Percentiles rank a stretch among this genome's conserved stretches.
Evolutionary conservation across 1,140 invertebrate genomes (phyloP).

Genomic region (Saccostrea glomerata): DNA sequence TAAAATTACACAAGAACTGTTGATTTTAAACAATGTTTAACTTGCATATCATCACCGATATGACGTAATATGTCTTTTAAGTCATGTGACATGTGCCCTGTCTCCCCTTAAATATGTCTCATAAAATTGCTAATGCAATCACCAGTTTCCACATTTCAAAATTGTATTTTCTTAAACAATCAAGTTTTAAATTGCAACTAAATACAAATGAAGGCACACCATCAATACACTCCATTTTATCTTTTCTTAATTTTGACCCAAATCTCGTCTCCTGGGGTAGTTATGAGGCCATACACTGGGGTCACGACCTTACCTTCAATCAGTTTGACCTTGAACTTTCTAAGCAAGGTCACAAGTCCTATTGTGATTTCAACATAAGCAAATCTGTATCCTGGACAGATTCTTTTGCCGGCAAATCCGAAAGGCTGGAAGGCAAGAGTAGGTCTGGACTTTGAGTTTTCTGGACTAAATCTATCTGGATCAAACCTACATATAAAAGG

Average conservation of each 20-base stretch:
- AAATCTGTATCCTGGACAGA: constrained; percentile 72
- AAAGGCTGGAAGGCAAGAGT: constrained; percentile 71
- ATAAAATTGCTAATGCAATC: no score
- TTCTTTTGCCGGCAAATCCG: constrained; percentile 76
- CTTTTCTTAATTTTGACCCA: constrained; percentile 70
- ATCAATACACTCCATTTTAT: background rate
- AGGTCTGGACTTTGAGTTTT: constrained; percentile 62
- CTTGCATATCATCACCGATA: no score
- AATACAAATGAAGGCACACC: no score
- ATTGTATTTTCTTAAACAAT: no score
- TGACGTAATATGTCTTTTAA: no score
- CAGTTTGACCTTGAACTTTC: constrained; percentile 66
- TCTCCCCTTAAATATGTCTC: no score
- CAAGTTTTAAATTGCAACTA: no score
- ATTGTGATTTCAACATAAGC: constrained; percentile 64
- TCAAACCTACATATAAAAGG: constrained; percentile 68
- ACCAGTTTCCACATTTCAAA: no score
- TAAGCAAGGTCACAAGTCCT: constrained; percentile 62
- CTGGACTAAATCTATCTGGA: constrained; percentile 73
- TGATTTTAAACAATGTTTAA: no score
- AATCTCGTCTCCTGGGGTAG: constrained; percentile 74
- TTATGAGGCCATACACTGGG: constrained; percentile 70
- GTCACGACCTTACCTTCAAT: constrained; percentile 69
- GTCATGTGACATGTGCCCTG: no score
- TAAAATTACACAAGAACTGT: no score